Conservation (phyloP, 53 echinoderm and acorn worm species). For the Holothuria leucospilota region DNA sequence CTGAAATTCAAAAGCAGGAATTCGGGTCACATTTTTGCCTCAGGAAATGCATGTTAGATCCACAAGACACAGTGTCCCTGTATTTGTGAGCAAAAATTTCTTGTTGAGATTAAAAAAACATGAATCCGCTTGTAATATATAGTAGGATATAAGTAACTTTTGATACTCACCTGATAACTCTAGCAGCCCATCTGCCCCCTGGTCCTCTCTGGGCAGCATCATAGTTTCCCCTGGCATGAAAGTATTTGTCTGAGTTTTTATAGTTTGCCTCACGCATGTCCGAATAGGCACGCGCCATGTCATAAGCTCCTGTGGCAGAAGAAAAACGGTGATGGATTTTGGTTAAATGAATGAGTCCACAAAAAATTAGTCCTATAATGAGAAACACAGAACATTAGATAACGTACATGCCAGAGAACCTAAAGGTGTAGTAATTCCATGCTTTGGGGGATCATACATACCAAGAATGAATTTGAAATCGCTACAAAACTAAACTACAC, state of each 20-base stretch:
- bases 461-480: neutral
- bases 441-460: neutral
- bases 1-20: conserved; percentile 20
- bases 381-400: neutral
- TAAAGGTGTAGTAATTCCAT: neutral
- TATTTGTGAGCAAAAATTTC: neutral
- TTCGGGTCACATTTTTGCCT: neutral
- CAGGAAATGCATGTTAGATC: neutral
- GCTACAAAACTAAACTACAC: neutral
- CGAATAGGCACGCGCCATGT: conserved; percentile 11
- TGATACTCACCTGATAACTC: conserved; percentile 43
- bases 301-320: conserved; percentile 8
- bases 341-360: conserved; percentile 1
- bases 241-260: conserved; percentile 53
- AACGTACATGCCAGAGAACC: neutral
- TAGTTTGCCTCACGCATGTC: conserved; percentile 56
- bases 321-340: conserved; percentile 17
- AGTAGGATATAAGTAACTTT: conserved; percentile 15
- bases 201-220: conserved; percentile 51
- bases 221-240: conserved; percentile 57
- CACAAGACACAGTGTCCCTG: neutral
- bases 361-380: neutral
- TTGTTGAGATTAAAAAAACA: neutral
- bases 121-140: conserved; percentile 3
- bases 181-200: too few relatives aligned